Conservation (phyloP, 2,888 invertebrate genomes). For the Trissonchulus sp. region DNA sequence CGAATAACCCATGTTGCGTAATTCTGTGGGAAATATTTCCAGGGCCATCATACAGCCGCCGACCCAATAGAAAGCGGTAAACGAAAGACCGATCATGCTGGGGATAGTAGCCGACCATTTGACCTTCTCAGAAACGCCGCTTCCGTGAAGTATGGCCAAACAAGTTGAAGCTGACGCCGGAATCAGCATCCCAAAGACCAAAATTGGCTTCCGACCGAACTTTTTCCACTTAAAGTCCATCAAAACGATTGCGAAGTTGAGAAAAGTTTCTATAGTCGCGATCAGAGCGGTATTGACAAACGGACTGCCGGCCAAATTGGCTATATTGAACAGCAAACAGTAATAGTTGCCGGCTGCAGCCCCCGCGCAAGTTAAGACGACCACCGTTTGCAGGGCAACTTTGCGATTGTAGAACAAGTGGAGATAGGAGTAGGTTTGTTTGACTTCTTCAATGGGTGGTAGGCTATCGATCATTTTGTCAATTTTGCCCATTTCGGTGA, state of each 20-base stretch:
- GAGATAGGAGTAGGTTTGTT: conserved; percentile 18
- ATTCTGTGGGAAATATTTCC: conserved; percentile 24
- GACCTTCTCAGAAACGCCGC: neutral
- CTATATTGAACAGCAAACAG: conserved; percentile 24
- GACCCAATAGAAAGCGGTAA: conserved; percentile 16
- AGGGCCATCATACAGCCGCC: conserved; percentile 11
- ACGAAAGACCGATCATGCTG: conserved; percentile 5
- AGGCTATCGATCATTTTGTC: neutral
- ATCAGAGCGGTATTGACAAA: conserved; percentile 6
- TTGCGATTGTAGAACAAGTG: neutral
- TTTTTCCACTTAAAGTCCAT: conserved; percentile 18
- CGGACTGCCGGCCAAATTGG: conserved; percentile 11
- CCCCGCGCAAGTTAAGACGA: neutral
- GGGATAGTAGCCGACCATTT: conserved; percentile 10
- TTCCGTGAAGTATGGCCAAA: conserved; percentile 3
- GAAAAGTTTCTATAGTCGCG: neutral
- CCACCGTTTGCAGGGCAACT: neutral
- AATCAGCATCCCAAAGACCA: neutral
- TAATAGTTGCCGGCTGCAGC: conserved; percentile 22
- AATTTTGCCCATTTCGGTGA: neutral
- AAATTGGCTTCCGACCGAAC: conserved; percentile 8
- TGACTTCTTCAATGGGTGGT: neutral
- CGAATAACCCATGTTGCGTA: conserved; percentile 21
- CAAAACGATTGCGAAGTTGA: neutral
- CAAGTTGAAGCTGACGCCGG: neutral